phyloP scores from a whole-genome alignment of 2,888 invertebrate genomes.

The Tribolium freemani region DNA sequence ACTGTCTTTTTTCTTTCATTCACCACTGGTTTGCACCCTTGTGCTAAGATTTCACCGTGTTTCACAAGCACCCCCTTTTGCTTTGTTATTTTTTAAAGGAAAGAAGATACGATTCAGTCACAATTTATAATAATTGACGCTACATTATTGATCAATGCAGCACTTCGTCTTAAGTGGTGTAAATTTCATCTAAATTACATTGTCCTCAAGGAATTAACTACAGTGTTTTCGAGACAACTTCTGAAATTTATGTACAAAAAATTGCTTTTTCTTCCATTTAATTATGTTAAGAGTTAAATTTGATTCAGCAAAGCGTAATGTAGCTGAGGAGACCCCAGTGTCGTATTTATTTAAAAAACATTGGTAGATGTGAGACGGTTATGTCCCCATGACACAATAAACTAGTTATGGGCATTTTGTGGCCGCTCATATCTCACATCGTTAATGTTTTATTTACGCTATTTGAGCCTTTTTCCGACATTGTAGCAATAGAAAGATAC shows the following conservation, averaged over 20 bases:
- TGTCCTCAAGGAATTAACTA: not conserved
- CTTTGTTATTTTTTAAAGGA: not conserved
- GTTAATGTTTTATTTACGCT: conserved; percentile 19
- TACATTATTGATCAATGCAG: not conserved
- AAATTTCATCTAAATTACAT: not conserved
- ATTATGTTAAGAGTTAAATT: not conserved
- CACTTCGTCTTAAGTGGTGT: not conserved
- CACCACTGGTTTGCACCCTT: too few relatives aligned
- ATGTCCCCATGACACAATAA: conserved; percentile 11
- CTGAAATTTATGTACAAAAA: not conserved
- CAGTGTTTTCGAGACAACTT: not conserved
- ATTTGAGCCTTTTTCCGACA: conserved; percentile 10
- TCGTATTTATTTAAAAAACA: too few relatives aligned
- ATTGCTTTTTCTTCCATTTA: not conserved
- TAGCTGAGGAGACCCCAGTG: too few relatives aligned
- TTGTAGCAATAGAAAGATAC: conserved; percentile 12
- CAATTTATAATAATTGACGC: not conserved
- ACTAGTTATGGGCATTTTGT: conserved; percentile 30
- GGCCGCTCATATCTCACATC: conserved; percentile 20
- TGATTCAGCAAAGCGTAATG: not conserved
- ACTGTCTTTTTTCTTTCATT: too few relatives aligned
- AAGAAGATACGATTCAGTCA: not conserved
- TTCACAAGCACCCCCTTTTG: too few relatives aligned
- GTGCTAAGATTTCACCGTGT: too few relatives aligned
- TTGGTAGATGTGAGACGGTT: not conserved